phyloP scores from a whole-genome alignment of 1,140 invertebrate species.

The Brachionus rotundiformis region DNA sequence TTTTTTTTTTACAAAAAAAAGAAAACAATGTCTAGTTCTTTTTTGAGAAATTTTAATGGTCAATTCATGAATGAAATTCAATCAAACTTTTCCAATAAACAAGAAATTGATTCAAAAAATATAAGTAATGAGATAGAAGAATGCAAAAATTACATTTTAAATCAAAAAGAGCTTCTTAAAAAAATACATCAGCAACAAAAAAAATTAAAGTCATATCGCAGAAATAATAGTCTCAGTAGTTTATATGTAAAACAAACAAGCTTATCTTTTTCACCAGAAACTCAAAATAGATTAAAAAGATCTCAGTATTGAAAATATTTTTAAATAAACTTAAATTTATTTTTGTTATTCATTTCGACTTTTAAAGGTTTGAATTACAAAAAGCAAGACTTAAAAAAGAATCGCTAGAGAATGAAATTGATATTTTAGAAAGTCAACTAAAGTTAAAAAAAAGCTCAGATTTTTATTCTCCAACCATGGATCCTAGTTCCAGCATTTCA shows the following conservation, averaged over 20 bases:
- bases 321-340: too few species aligned
- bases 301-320: not conserved
- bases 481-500: not conserved
- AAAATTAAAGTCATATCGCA: not conserved
- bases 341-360: constrained; percentile 1
- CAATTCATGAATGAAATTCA: not conserved
- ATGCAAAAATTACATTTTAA: constrained; percentile 40
- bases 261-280: not conserved
- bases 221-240: not conserved
- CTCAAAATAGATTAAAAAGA: not conserved
- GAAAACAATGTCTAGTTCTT: constrained; percentile 20
- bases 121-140: constrained; percentile 18
- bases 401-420: constrained; percentile 15
- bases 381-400: constrained; percentile 27
- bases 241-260: not conserved
- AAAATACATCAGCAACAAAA: constrained; percentile 51
- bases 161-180: constrained; percentile 35
- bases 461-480: not conserved
- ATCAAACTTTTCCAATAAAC: not conserved
- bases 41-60: constrained; percentile 4
- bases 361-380: constrained; percentile 3
- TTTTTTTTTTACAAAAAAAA: not conserved
- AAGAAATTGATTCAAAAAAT: not conserved
- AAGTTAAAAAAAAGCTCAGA: not conserved
- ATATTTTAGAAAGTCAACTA: not conserved